Percentiles rank a stretch among this genome's conserved stretches.
Evolutionary conservation across 1,140 invertebrate genomes (phyloP).

Genomic region (Nymphalis io): DNA sequence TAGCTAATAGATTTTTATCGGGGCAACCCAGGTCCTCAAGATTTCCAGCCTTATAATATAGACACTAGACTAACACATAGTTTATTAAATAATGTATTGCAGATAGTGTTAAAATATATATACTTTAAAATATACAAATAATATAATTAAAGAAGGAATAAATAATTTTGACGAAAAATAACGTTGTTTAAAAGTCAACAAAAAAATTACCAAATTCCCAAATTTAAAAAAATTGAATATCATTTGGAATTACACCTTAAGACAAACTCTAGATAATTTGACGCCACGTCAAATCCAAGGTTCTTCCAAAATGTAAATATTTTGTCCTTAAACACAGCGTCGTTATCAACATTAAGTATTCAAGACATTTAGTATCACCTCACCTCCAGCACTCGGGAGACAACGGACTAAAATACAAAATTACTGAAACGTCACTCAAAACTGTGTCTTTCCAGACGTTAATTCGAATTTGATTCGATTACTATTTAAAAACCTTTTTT

Average conservation of each 20-base stretch:
- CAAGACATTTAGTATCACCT: constrained; percentile 40
- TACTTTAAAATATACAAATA: no score
- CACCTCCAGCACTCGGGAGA: constrained; percentile 23
- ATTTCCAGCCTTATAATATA: no score
- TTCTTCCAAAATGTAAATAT: constrained; percentile 35
- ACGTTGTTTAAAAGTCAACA: neutral
- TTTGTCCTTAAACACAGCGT: constrained; percentile 30
- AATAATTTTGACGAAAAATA: neutral
- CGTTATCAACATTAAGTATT: constrained; percentile 42
- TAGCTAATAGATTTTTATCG: no score
- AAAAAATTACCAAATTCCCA: neutral
- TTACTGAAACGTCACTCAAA: constrained; percentile 37
- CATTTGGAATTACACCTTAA: neutral
- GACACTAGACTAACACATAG: no score
- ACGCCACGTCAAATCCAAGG: constrained; percentile 24
- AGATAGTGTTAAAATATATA: no score
- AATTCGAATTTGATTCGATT: constrained; percentile 23
- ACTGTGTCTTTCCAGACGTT: constrained; percentile 20
- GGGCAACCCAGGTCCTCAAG: no score
- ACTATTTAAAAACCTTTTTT: constrained; percentile 14
- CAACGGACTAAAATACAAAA: constrained; percentile 31
- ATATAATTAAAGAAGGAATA: no score
- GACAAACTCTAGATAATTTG: constrained; percentile 6
- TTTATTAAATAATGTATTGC: no score
- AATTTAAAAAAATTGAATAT: no score